Evolutionary conservation across 2,113 vertebrate genomes (phyloP), one percentile per base, ranked within the genome.

Genomic region (Junco hyemalis): DNA sequence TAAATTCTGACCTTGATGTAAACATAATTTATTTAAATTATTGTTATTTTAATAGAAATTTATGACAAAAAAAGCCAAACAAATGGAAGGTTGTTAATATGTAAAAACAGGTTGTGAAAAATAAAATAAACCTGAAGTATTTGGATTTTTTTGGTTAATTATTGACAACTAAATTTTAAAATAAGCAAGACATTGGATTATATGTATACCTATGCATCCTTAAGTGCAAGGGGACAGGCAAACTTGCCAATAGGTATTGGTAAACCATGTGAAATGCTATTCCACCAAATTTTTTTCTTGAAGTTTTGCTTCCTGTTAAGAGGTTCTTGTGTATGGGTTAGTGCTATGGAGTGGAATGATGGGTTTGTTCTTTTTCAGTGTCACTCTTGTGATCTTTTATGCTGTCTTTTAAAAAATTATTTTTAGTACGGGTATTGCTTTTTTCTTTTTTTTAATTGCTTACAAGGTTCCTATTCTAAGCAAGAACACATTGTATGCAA

Each of bases 391-490:
- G 2, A 1, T 48, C 7, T 68, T 85, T 2, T 31, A 17, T 24
- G 7, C 19, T 64, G 21, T 33, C 4, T 73, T 84, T 38, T 20
- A 4, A 47, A 47, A 54, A 56, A 25, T 56, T 81, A 21, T 76
- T 88, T 70, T 68, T 65, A 71, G 2, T 29, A 78, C 14, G 28
- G 6, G 5, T 81, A 35, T 47, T 56, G 20, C 1, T 19, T 21
- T n/a, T 33, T 35, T 22, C 6, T 11, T 40, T 38, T 31, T 63
- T 50, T 22, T 3, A 31, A 31, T 66, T 16, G 0, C 21, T 56
- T 84, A 95, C 88, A 95, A 65, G 80, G 8, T 3, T 81, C 4
- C 48, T 74, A 88, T 95, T 96, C 25, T 36, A 42, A 81, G 23
- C 53, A 33, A 73, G 60, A 59, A 28, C 3, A 5, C 12, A 56